phyloP scores from a whole-genome alignment of 2,888 invertebrate genomes.

The Papilio demoleus region DNA sequence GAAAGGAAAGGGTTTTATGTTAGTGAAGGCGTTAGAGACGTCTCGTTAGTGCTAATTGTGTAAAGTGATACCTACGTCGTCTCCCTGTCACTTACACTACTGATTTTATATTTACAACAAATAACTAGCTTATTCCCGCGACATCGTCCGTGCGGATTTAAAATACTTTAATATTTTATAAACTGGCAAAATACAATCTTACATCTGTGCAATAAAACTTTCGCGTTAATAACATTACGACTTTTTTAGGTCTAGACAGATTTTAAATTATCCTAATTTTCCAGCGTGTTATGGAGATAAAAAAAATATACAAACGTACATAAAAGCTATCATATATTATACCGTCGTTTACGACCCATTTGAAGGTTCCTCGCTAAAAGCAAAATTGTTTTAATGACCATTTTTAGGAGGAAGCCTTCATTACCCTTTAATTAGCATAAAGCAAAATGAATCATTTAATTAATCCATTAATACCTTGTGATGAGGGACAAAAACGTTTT shows the following conservation, averaged over 20 bases:
- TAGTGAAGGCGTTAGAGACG: not conserved
- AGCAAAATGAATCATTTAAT: not conserved
- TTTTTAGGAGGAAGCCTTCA: slow-evolving; percentile 8
- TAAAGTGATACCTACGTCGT: not conserved
- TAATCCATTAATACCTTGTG: not conserved
- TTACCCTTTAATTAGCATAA: not conserved
- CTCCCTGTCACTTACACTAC: not conserved
- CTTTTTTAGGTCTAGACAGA: no score
- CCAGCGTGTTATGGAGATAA: no score
- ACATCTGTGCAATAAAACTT: no score
- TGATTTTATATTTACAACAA: not conserved
- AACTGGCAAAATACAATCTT: no score
- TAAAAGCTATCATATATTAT: not conserved
- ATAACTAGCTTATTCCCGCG: not conserved
- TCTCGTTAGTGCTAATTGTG: not conserved
- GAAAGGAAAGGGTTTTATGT: not conserved
- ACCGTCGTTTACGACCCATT: not conserved
- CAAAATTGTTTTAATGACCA: not conserved
- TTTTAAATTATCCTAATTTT: no score
- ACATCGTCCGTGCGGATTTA: not conserved
- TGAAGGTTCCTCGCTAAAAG: not conserved
- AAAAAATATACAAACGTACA: not conserved
- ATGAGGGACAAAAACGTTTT: not conserved
- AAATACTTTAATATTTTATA: not conserved
- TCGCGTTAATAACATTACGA: no score